Evolutionary conservation across 1,140 invertebrate species (phyloP).

Genomic region (Orius insidiosus): DNA sequence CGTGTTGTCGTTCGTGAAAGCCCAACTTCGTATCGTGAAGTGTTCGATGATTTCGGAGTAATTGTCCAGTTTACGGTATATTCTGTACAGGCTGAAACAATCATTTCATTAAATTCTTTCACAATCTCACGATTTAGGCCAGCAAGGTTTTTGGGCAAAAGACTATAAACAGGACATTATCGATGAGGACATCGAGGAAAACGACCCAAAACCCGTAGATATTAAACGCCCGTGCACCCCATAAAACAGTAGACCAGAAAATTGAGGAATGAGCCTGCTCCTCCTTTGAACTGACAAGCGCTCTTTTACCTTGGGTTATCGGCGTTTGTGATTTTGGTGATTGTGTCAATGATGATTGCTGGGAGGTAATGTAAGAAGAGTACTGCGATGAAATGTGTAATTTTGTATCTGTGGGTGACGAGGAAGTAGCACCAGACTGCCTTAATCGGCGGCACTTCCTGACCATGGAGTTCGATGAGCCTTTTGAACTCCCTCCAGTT

Average conservation of each 20-base stretch:
- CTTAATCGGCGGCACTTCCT: conserved; percentile 27
- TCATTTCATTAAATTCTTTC: neutral
- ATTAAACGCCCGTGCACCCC: too few relatives aligned
- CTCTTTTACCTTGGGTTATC: conserved; percentile 26
- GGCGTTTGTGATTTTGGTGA: conserved; percentile 22
- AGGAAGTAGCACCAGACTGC: conserved; percentile 37
- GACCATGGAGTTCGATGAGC: conserved; percentile 26
- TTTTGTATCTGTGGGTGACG: conserved; percentile 26
- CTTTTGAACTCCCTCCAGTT: conserved; percentile 37
- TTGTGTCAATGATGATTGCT: conserved; percentile 25
- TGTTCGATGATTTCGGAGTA: conserved; percentile 48
- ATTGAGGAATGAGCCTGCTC: too few relatives aligned
- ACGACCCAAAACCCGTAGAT: too few relatives aligned
- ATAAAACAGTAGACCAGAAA: too few relatives aligned
- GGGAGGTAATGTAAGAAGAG: conserved; percentile 28
- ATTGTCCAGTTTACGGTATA: conserved; percentile 55
- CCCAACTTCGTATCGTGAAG: conserved; percentile 51
- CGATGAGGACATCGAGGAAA: too few relatives aligned
- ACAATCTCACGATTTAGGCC: too few relatives aligned
- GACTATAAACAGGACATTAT: too few relatives aligned
- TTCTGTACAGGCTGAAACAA: conserved; percentile 41
- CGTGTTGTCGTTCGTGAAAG: conserved; percentile 49
- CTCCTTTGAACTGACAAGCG: too few relatives aligned
- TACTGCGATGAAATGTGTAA: conserved; percentile 29
- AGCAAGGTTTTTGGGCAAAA: too few relatives aligned